Conservation (phyloP, 1,140 invertebrate species). For the Drosophila tsacasi region DNA sequence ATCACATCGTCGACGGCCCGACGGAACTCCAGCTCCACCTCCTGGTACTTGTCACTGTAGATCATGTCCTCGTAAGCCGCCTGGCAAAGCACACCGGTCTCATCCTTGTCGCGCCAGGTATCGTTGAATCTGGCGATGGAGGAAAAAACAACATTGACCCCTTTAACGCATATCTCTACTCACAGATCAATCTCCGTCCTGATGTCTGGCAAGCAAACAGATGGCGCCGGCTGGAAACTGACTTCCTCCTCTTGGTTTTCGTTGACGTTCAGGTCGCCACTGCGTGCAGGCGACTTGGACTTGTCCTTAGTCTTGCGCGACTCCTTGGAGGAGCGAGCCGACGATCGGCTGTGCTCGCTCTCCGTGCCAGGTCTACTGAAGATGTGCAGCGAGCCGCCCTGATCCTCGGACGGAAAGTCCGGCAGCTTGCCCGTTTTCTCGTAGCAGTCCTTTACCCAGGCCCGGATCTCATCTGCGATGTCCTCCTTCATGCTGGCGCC, state of each 20-base stretch:
- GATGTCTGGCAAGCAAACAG: constrained; percentile 87
- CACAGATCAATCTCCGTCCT: constrained; percentile 88
- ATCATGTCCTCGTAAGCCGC: constrained; percentile 93
- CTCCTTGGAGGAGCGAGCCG: constrained; percentile 91
- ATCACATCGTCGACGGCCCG: constrained; percentile 94
- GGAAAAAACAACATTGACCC: background rate
- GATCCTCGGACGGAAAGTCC: constrained; percentile 95
- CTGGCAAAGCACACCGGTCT: constrained; percentile 88
- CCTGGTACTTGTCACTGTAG: constrained; percentile 91
- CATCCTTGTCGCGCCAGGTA: constrained; percentile 93
- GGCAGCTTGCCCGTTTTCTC: constrained; percentile 94
- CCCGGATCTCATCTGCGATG: constrained; percentile 93
- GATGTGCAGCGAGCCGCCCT: constrained; percentile 93
- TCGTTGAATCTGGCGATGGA: constrained; percentile 87
- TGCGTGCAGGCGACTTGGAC: constrained; percentile 86
- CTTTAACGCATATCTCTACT: constrained; percentile 19
- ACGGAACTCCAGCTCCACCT: constrained; percentile 94
- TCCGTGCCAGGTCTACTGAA: constrained; percentile 91
- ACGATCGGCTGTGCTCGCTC: constrained; percentile 91
- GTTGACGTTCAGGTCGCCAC: constrained; percentile 86
- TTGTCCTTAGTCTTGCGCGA: constrained; percentile 90
- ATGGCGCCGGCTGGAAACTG: constrained; percentile 87
- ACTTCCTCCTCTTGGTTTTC: constrained; percentile 87
- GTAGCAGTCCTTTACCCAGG: constrained; percentile 93
- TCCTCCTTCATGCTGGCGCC: constrained; percentile 91